Evolutionary conservation across 2,888 invertebrate species (phyloP).

Genomic region (Acleris laterana): DNA sequence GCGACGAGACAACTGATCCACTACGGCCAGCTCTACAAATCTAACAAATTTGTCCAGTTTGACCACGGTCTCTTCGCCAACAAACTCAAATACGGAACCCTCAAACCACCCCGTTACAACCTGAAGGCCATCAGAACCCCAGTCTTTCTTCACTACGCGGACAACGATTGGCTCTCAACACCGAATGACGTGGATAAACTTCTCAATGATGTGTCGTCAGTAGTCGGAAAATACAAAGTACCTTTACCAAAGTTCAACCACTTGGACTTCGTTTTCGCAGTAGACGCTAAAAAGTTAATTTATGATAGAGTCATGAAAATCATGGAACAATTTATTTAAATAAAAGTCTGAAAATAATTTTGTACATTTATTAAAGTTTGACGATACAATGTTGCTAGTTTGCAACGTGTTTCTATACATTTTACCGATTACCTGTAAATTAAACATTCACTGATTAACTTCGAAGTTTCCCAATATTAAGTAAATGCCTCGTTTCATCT

Average conservation of each 20-base stretch:
- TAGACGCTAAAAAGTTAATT: conserved; percentile 83
- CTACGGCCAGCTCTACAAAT: conserved; percentile 75
- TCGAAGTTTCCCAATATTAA: no score
- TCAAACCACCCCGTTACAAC: conserved; percentile 79
- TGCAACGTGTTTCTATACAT: not conserved
- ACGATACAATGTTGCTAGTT: not conserved
- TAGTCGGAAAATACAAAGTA: conserved; percentile 76
- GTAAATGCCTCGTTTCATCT: no score
- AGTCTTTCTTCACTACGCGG: conserved; percentile 78
- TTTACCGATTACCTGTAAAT: not conserved
- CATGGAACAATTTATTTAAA: conserved; percentile 63
- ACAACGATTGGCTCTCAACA: conserved; percentile 80
- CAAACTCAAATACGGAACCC: conserved; percentile 69
- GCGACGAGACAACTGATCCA: conserved; percentile 80
- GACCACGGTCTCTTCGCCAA: conserved; percentile 77
- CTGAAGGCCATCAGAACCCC: conserved; percentile 73
- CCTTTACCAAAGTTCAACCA: conserved; percentile 79
- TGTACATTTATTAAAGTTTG: conserved; percentile 16
- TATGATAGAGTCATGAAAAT: conserved; percentile 81
- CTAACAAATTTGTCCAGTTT: conserved; percentile 77
- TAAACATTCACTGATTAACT: not conserved
- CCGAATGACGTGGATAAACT: conserved; percentile 72
- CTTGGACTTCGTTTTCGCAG: conserved; percentile 84
- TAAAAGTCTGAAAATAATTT: conserved; percentile 16
- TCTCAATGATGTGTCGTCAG: conserved; percentile 65